A percentile compares a stretch with the other conserved stretches of the same genome.
These are phyloP conservation scores for Aplochiton taeniatus DNA, from an alignment of 2,797 vertebrate genomes.

Conservation along the genomic window DNA sequence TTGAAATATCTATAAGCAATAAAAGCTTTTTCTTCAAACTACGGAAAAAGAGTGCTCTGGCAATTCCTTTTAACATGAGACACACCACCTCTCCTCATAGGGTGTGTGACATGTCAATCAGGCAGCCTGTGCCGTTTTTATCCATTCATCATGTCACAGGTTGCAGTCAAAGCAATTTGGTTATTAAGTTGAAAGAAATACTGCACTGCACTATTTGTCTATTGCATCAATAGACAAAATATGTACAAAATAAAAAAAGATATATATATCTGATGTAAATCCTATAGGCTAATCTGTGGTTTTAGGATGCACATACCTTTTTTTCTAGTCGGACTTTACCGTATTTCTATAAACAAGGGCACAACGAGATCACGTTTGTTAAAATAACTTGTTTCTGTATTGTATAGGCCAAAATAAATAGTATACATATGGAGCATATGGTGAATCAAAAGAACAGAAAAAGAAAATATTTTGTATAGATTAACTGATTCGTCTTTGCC, in stretches of 20 bases:
- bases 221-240: too few species aligned
- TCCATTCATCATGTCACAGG: background rate
- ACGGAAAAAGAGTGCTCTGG: constrained; percentile 51
- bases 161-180: background rate
- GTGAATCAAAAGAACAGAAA: background rate
- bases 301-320: constrained; percentile 48
- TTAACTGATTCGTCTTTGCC: too few species aligned
- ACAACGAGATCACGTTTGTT: constrained; percentile 52
- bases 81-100: constrained; percentile 8
- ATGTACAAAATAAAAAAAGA: constrained; percentile 5
- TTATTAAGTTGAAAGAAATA: too few species aligned
- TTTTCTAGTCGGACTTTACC: constrained; percentile 69
- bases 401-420: too few species aligned
- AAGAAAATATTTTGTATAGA: too few species aligned
- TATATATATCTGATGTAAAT: constrained; percentile 41
- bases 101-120: background rate
- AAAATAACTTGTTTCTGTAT: constrained; percentile 48
- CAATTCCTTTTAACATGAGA: constrained; percentile 38
- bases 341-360: constrained; percentile 76
- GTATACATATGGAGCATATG: too few species aligned
- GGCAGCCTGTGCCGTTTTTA: background rate
- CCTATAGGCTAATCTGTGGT: constrained; percentile 51
- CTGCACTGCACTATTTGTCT: too few species aligned
- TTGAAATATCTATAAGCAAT: constrained; percentile 72
- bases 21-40: constrained; percentile 79